Evolutionary conservation across 1,140 invertebrate genomes (phyloP), one percentile per base, ranked within the genome.

Genomic region (Drosophila kohkoa): DNA sequence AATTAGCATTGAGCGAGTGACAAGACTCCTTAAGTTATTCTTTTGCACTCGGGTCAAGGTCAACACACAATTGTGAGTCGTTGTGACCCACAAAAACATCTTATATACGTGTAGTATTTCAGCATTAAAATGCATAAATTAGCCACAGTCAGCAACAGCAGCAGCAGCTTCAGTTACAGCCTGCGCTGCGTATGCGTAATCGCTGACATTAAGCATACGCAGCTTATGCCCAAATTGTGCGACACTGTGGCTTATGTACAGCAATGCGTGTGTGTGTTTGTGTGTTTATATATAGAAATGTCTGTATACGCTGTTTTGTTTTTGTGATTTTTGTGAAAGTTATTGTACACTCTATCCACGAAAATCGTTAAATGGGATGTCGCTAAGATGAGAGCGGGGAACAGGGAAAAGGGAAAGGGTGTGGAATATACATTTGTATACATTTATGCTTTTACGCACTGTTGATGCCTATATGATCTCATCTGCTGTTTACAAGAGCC

Each of bases 111-210:
- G 8, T 10, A 38, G 35, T 38, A 55, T 60, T 32, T 54, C 41
- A 68, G 51, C 57, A 55, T 59, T 66, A 48, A 72, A 60, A 75
- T 75, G 73, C 62, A 79, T 71, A 76, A 76, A 76, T 66, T 76
- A 66, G 66, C 16, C 55, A 16, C 49, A 28, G 52, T 58, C 13
- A 20, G 30, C n/a, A n/a, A n/a, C 64, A 49, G 49, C 11, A 16
- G 28, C 64, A 49, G 41, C 49, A 55, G 20, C 55, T 6, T 8
- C 30, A n/a, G 10, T 30, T 43, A 67, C 35, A 25, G 20, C 20
- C 20, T 25, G 20, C 3, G 75, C 25, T 60, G 79, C 82, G 83
- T 88, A 87, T 87, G 83, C 83, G 69, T 88, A 87, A 87, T 83
- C 51, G 52, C 59, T 51, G 59, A 20, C 52, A 82, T 87, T 79